These are phyloP conservation scores for Calliopum simillimum DNA, from an alignment of 2,888 invertebrate species.

Conservation along the genomic window DNA sequence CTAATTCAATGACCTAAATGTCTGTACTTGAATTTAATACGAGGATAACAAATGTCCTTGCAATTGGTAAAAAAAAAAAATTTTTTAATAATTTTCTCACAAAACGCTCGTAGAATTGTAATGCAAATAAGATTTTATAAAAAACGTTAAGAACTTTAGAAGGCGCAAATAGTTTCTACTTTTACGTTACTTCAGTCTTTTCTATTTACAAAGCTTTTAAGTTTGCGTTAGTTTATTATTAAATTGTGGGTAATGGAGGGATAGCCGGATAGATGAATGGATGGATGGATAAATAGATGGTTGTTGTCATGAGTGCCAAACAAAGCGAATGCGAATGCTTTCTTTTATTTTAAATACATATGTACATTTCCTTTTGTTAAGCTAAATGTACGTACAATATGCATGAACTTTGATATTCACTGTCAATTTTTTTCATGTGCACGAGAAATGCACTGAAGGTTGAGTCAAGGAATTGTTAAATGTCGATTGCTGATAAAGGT, in stretches of 20 bases:
- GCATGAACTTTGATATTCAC: conserved; percentile 16
- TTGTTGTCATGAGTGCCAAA: neutral
- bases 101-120: neutral
- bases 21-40: no score
- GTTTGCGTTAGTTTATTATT: neutral
- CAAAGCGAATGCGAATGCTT: conserved; percentile 1
- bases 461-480: neutral
- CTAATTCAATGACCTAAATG: no score
- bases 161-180: conserved; percentile 4
- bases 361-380: neutral
- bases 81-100: neutral
- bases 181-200: neutral
- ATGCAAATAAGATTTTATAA: conserved; percentile 11
- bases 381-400: no score
- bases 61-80: neutral
- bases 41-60: neutral
- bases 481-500: no score
- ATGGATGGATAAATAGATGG: neutral
- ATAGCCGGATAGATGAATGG: neutral
- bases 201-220: conserved; percentile 23
- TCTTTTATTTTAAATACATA: neutral
- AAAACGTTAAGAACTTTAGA: conserved; percentile 4
- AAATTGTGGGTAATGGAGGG: conserved; percentile 2
- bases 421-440: conserved; percentile 1
- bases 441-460: neutral